Evolutionary conservation across 2,113 vertebrate genomes (phyloP).

Genomic region (Podarcis raffonei): DNA sequence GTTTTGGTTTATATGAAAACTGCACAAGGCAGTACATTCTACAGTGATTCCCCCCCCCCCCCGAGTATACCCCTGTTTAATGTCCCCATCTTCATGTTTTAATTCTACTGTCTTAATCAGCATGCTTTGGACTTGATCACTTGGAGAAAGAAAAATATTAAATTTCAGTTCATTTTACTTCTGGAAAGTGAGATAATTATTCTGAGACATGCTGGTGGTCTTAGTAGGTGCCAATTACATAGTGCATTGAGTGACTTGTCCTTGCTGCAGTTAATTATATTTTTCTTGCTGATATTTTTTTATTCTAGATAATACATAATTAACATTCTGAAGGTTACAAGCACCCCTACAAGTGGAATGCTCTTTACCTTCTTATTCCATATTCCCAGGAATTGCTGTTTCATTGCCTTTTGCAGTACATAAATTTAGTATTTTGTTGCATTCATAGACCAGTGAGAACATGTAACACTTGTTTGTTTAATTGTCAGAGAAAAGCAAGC

Average conservation of each 20-base stretch:
- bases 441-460: conserved; percentile 37
- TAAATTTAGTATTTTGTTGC: conserved; percentile 1
- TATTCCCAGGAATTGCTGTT: neutral
- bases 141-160: conserved; percentile 15
- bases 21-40: neutral
- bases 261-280: conserved; percentile 69
- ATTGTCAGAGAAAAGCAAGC: conserved; percentile 28
- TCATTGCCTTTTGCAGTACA: neutral
- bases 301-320: conserved; percentile 40
- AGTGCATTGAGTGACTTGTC: conserved; percentile 62
- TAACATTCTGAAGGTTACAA: conserved; percentile 34
- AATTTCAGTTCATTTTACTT: conserved; percentile 56
- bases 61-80: neutral
- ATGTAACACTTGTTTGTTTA: conserved; percentile 37
- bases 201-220: conserved; percentile 58
- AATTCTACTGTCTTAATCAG: neutral
- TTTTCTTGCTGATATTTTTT: conserved; percentile 58
- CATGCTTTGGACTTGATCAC: neutral
- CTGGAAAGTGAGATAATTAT: conserved; percentile 62
- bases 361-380: conserved; percentile 33
- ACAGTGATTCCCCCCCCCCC: neutral
- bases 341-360: conserved; percentile 19
- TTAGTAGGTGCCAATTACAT: conserved; percentile 62
- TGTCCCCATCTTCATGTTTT: neutral
- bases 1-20: neutral